Conservation (phyloP, 2,888 invertebrate species). For the Folsomia candida region DNA sequence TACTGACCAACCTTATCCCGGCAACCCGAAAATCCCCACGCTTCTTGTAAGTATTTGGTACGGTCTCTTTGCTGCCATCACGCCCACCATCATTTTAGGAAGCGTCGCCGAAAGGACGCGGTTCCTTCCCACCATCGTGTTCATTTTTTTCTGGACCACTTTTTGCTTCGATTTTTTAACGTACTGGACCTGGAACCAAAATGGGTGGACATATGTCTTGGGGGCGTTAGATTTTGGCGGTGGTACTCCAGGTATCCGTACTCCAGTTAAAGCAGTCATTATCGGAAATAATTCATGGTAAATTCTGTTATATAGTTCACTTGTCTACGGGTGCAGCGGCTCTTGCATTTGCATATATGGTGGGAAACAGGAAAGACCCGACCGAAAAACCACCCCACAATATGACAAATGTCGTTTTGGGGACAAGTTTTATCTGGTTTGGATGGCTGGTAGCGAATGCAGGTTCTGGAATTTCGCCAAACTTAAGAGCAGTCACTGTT, state of each 20-base stretch:
- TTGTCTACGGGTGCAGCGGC: slow-evolving; percentile 40
- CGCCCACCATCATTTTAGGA: slow-evolving; percentile 48
- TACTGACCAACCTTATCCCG: slow-evolving; percentile 29
- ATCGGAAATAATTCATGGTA: too few relatives aligned
- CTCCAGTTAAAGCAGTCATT: neutral
- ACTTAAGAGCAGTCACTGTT: slow-evolving; percentile 38
- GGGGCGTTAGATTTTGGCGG: slow-evolving; percentile 46
- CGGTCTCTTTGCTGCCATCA: slow-evolving; percentile 47
- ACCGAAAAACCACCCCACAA: slow-evolving; percentile 44
- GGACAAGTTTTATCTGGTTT: slow-evolving; percentile 35
- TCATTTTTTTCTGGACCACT: slow-evolving; percentile 46
- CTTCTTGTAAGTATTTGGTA: slow-evolving; percentile 47
- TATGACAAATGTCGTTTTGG: slow-evolving; percentile 41
- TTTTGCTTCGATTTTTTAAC: slow-evolving; percentile 47
- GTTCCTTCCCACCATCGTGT: slow-evolving; percentile 43
- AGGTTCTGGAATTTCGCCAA: slow-evolving; percentile 32
- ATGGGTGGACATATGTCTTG: slow-evolving; percentile 38
- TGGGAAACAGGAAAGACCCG: slow-evolving; percentile 37
- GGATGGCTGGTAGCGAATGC: slow-evolving; percentile 44
- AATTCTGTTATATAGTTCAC: too few relatives aligned
- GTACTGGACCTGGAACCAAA: slow-evolving; percentile 48
- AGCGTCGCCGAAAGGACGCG: slow-evolving; percentile 39
- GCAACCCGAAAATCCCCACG: slow-evolving; percentile 43
- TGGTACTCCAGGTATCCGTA: slow-evolving; percentile 9
- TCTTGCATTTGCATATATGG: slow-evolving; percentile 39